Evolutionary conservation across 2,888 invertebrate genomes (phyloP).

Genomic region (Eupithecia inturbata): DNA sequence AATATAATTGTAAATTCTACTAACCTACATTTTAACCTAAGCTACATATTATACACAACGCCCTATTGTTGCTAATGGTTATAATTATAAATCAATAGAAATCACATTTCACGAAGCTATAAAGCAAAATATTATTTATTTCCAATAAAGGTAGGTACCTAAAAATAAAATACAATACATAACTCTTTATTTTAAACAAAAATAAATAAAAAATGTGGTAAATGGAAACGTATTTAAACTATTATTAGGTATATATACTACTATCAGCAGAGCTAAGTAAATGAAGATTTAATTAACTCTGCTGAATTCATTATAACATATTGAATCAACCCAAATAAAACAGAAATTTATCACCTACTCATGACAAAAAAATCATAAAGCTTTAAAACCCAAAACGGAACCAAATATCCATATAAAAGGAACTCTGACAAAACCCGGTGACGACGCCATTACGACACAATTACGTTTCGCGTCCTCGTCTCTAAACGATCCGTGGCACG

Average conservation of each 20-base stretch:
- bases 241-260: too few species aligned
- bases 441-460: constrained; percentile 10
- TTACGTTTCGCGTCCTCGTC: constrained; percentile 50
- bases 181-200: too few species aligned
- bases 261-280: too few species aligned
- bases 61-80: not conserved
- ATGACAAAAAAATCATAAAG: not conserved
- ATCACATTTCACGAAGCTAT: not conserved
- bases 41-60: too few species aligned
- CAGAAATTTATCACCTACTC: not conserved
- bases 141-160: too few species aligned
- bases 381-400: not conserved
- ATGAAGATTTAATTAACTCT: too few species aligned
- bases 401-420: not conserved
- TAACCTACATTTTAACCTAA: too few species aligned
- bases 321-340: not conserved
- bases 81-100: not conserved
- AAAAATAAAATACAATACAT: too few species aligned
- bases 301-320: too few species aligned
- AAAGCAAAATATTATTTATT: not conserved
- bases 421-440: not conserved
- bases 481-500: constrained; percentile 50
- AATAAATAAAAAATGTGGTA: too few species aligned
- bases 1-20: too few species aligned
- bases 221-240: too few species aligned